Evolutionary conservation across 2,888 invertebrate genomes (phyloP).

Genomic region (Onthophagus sagittarius): DNA sequence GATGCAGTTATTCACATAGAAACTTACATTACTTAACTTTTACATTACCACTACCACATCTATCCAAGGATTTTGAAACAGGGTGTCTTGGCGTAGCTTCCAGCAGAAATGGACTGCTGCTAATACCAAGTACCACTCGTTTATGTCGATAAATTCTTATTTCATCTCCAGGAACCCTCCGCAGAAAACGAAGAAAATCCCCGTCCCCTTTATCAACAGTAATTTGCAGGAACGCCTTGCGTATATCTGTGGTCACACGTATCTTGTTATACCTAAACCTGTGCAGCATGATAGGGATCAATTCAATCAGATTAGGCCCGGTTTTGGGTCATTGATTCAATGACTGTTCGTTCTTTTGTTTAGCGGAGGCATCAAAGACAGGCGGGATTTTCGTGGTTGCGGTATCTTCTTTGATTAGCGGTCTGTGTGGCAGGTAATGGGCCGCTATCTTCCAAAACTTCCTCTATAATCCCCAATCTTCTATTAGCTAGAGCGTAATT

Average conservation of each 20-base stretch:
- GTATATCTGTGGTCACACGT: constrained; percentile 32
- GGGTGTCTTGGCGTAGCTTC: constrained; percentile 31
- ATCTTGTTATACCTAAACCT: constrained; percentile 20
- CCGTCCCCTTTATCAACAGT: constrained; percentile 28
- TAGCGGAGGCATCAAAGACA: constrained; percentile 9
- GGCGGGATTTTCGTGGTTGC: not conserved
- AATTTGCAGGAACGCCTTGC: constrained; percentile 37
- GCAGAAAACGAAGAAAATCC: constrained; percentile 32
- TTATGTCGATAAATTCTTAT: too few species aligned
- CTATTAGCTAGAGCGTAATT: constrained; percentile 33
- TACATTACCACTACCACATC: too few species aligned
- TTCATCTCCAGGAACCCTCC: constrained; percentile 18
- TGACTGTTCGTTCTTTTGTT: not conserved
- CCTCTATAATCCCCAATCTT: constrained; percentile 30
- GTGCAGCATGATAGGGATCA: constrained; percentile 22
- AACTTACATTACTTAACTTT: constrained; percentile 15
- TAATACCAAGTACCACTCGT: too few species aligned
- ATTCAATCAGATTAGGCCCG: constrained; percentile 34
- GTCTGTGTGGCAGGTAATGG: not conserved
- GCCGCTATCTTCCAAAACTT: not conserved
- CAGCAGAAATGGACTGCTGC: constrained; percentile 33
- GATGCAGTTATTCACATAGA: constrained; percentile 31
- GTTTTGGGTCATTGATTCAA: not conserved
- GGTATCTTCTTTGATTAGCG: not conserved
- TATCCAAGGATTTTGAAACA: constrained; percentile 21